Evolutionary conservation across 2,797 vertebrate species (phyloP).

Genomic region (Odontamblyopus rebecca): DNA sequence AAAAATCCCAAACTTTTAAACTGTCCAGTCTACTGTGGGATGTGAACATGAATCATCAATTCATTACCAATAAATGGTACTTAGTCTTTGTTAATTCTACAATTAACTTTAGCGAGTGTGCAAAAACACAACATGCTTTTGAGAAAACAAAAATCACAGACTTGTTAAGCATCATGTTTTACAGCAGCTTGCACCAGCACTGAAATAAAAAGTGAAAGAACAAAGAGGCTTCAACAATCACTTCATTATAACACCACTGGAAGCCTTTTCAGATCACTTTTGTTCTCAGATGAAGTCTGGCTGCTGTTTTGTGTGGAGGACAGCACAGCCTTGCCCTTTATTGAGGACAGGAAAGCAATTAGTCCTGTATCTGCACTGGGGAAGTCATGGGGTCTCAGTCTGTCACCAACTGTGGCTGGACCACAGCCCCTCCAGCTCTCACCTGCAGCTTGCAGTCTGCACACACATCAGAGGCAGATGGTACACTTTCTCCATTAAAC

Average conservation of each 20-base stretch:
- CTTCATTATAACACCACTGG: neutral
- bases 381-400: conserved; percentile 29
- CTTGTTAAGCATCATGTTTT: neutral
- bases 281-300: conserved; percentile 5
- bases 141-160: neutral
- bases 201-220: neutral
- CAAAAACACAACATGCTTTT: neutral
- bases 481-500: conserved; percentile 18
- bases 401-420: conserved; percentile 28
- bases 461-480: conserved; percentile 13
- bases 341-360: conserved; percentile 44
- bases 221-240: neutral
- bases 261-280: neutral
- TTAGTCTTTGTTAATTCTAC: too few relatives aligned
- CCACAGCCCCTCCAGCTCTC: conserved; percentile 2
- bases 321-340: conserved; percentile 30
- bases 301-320: neutral
- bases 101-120: too few relatives aligned
- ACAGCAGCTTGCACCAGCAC: neutral
- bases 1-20: too few relatives aligned
- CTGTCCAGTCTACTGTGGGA: too few relatives aligned
- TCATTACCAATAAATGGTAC: too few relatives aligned
- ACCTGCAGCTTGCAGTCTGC: conserved; percentile 10
- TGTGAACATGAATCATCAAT: too few relatives aligned
- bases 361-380: conserved; percentile 16